Evolutionary conservation across 1,140 invertebrate genomes (phyloP).

Genomic region (Himalopsyche phryganea): DNA sequence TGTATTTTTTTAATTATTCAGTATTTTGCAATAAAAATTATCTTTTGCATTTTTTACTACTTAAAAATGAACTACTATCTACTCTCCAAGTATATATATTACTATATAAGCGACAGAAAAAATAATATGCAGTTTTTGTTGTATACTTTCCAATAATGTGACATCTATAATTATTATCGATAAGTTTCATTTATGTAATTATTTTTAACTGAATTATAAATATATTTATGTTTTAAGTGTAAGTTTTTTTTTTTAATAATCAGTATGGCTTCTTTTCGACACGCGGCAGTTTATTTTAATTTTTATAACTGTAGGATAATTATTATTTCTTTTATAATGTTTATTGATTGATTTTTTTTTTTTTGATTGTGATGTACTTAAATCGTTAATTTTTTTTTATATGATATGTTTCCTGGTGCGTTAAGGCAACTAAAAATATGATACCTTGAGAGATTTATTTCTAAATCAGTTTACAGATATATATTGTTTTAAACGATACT

Average conservation of each 20-base stretch:
- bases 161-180: no score
- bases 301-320: background rate
- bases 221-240: conserved; percentile 6
- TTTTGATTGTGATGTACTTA: conserved; percentile 1
- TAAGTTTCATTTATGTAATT: conserved; percentile 4
- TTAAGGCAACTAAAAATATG: background rate
- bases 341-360: background rate
- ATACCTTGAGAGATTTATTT: background rate
- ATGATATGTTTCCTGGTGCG: background rate
- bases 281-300: background rate
- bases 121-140: background rate
- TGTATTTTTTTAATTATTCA: no score
- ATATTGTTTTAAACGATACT: background rate
- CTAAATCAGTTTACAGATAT: background rate
- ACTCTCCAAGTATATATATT: background rate
- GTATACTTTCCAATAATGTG: no score
- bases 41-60: no score
- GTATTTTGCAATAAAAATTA: no score
- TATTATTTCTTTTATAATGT: background rate
- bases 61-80: no score
- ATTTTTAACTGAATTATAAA: conserved; percentile 7
- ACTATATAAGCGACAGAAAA: no score
- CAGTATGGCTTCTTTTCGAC: background rate
- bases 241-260: conserved; percentile 5
- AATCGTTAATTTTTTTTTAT: background rate